A percentile compares a stretch with the other conserved stretches of the same genome.
phyloP scores from a whole-genome alignment of 2,113 vertebrate genomes.

The Sinocyclocheilus maitianheensis region DNA sequence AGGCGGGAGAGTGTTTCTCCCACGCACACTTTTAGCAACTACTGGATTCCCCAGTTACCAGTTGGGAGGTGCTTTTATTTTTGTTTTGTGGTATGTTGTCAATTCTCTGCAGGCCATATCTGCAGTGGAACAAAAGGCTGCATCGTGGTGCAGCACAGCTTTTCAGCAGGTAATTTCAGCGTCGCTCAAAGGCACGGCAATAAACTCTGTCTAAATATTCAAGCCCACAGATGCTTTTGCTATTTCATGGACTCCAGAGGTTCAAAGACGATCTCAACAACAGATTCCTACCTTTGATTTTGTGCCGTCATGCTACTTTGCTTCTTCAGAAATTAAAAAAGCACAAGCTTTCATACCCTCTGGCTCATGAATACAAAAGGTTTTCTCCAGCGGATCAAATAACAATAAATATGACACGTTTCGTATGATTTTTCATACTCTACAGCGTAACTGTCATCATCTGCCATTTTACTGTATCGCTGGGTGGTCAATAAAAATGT shows the following conservation, averaged over 20 bases:
- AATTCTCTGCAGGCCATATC: neutral
- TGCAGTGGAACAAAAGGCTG: neutral
- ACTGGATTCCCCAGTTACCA: no score
- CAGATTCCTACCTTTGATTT: constrained; percentile 31
- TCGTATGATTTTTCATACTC: neutral
- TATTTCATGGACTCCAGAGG: constrained; percentile 8
- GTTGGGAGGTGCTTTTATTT: neutral
- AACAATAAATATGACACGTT: constrained; percentile 23
- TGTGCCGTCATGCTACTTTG: constrained; percentile 22
- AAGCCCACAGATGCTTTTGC: constrained; percentile 10
- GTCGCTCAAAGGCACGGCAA: constrained; percentile 21
- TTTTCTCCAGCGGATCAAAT: constrained; percentile 28
- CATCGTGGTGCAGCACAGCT: neutral
- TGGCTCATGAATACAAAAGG: constrained; percentile 13
- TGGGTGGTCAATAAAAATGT: constrained; percentile 32
- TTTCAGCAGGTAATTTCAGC: constrained; percentile 26
- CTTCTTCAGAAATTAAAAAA: constrained; percentile 27
- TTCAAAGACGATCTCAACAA: constrained; percentile 16
- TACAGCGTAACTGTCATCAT: constrained; percentile 3
- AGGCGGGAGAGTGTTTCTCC: no score
- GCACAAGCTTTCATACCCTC: constrained; percentile 20
- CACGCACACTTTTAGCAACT: no score
- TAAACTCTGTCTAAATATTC: constrained; percentile 42
- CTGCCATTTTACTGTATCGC: neutral
- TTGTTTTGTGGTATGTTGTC: neutral